phyloP scores from a whole-genome alignment of 2,888 invertebrate species.

The Ditula angustiorana region DNA sequence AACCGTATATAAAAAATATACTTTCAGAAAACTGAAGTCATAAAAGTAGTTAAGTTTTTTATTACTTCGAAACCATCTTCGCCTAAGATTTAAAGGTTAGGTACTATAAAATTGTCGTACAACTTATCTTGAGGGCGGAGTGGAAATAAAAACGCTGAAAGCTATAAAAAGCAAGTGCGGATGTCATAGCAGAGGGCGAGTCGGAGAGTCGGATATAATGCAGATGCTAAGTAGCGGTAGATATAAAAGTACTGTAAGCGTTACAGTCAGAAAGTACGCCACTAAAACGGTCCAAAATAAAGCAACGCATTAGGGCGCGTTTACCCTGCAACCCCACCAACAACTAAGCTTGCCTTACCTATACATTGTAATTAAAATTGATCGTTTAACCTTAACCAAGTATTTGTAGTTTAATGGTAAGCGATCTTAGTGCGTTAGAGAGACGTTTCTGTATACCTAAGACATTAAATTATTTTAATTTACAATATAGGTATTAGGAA shows the following conservation, averaged over 20 bases:
- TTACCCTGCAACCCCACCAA: slow-evolving; percentile 32
- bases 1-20: neutral
- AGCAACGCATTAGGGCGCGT: slow-evolving; percentile 42
- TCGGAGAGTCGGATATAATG: slow-evolving; percentile 42
- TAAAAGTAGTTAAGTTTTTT: neutral
- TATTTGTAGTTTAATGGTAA: too few species aligned
- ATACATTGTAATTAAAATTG: too few species aligned
- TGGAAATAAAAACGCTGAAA: slow-evolving; percentile 60
- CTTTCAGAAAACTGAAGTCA: neutral
- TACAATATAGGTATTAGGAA: neutral
- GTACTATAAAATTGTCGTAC: slow-evolving; percentile 37
- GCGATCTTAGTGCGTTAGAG: too few species aligned
- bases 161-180: slow-evolving; percentile 65
- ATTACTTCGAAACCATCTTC: neutral
- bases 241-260: slow-evolving; percentile 51
- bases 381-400: too few species aligned
- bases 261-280: slow-evolving; percentile 49
- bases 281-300: slow-evolving; percentile 43
- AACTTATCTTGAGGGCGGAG: slow-evolving; percentile 47
- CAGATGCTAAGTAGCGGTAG: slow-evolving; percentile 58
- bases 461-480: too few species aligned
- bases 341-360: neutral
- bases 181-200: slow-evolving; percentile 54
- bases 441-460: too few species aligned
- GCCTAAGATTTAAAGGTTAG: slow-evolving; percentile 17